Base-by-base conservation (phyloP, 2,113 vertebrate species). In the Prionailurus bengalensis region DNA sequence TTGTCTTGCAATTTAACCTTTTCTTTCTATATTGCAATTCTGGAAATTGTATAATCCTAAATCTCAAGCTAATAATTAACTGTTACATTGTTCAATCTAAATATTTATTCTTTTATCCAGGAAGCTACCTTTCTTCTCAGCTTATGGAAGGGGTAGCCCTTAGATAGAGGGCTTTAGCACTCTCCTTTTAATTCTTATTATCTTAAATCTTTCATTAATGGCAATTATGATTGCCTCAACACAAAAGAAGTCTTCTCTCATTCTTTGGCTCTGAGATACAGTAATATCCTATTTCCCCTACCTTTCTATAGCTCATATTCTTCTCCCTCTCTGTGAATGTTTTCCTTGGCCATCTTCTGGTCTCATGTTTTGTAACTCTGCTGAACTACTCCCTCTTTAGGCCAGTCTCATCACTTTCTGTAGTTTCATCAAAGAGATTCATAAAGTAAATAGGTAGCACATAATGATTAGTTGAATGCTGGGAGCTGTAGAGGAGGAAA, bases 1-100 rank as follows among this genome's bases (percentile, higher is more conserved):
- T 92, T 87, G 29, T 33, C 48, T 92, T 87, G 8, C 4, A 86
- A 83, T 82, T 89, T 87, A 90, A 83, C 29, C 19, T 94, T 82
- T 96, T 79, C 9, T 90, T 86, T 78, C 53, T 92, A 94, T 12
- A 13, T 39, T 90, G 27, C 14, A 73, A 11, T 92, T 86, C 51
- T 83, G 1, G 8, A 66, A 82, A 25, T 33, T 92, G 23, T 78
- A 36, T 48, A 86, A 86, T 19, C 15, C 23, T 78, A 78, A 93
- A 89, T 4, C 1, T 89, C 36, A 82, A 66, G 21, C 21, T 85
- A 95, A 78, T 27, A 14, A 65, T 36, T 70, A 91, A 55, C 16
- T 36, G 14, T 89, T 66, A 42, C 23, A 19, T 84, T 89, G 5
- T 96, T 92, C 70, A 87, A 68, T 53, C 23, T 79, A 63, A 16